Evolutionary conservation across 2,888 invertebrate species (phyloP).

Genomic region (Thymelicus acteon): DNA sequence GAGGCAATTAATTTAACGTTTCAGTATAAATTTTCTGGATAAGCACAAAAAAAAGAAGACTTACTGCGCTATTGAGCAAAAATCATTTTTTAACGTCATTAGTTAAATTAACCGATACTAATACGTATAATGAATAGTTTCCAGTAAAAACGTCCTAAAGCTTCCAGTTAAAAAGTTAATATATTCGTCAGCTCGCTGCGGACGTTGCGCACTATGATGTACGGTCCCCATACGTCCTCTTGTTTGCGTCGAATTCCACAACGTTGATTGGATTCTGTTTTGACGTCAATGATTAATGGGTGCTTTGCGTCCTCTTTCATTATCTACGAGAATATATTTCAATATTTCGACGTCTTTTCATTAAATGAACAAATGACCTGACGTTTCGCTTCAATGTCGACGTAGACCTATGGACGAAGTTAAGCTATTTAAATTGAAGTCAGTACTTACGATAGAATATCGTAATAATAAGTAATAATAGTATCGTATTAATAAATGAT

Average conservation of each 20-base stretch:
- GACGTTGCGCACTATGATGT: conserved; percentile 49
- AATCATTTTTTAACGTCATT: no score
- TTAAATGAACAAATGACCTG: conserved; percentile 6
- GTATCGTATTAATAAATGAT: no score
- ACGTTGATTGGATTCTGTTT: conserved; percentile 70
- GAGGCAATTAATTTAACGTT: no score
- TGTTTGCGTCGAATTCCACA: conserved; percentile 49
- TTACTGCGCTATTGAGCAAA: no score
- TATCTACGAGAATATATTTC: conserved; percentile 17
- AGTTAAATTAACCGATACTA: no score
- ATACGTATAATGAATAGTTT: no score
- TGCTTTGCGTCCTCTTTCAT: conserved; percentile 23
- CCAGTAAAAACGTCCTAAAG: no score
- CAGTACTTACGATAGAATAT: no score
- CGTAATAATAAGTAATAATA: no score
- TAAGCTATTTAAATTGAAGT: neutral
- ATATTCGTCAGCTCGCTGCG: conserved; percentile 28
- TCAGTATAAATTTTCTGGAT: no score
- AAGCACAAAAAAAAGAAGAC: no score
- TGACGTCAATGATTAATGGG: conserved; percentile 58
- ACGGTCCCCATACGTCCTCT: conserved; percentile 54
- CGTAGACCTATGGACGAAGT: neutral
- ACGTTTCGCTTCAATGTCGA: neutral
- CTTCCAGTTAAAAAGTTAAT: conserved; percentile 33
- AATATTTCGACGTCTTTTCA: conserved; percentile 13